Base-by-base conservation (phyloP, 2,797 vertebrate genomes). In the Valencia hispanica region DNA sequence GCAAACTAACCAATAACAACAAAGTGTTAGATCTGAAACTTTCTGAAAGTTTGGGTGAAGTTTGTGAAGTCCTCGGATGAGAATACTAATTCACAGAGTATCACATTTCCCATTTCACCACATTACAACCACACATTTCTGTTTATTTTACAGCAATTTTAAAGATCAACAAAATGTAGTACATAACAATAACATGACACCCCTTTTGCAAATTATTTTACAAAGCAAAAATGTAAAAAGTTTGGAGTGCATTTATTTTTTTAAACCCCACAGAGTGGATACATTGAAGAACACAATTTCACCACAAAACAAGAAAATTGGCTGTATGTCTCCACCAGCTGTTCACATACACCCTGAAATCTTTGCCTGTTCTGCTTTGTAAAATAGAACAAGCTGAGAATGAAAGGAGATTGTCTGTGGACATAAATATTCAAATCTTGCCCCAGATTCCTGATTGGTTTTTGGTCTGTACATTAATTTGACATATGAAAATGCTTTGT, bases 1-100 rank as follows among this genome's bases (percentile, higher is more conserved):
- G 68, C 25, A 53, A 4, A 53, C 18, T 68, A n/a, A 82, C 43
- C 39, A 20, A 48, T 63, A 68, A 68, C 45, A 75, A 25, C 27
- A 63, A 2, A 8, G 7, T n/a, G 61, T 59, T 77, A 8, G 0
- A 4, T 70, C 30, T 22, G 4, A 39, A 72, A 45, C 6, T 48
- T 59, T 57, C 59, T 32, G 57, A 3, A 50, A 72, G n/a, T 66
- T 34, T 57, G 1, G 1, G 27, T 12, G 15, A 78, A 71, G 36
- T 47, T 34, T 12, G 34, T 59, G 5, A 43, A 27, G 65, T 68
- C 4, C 3, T 68, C 9, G 11, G 30, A 22, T 27, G 27, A 22
- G 4, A 47, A 47, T 47, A 9, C n/a, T 22, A 18, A 14, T 41
- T 66, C 41, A 39, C 32, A 36, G 18, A 63, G 20, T 12, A 14